Evolutionary conservation across 2,113 vertebrate species (phyloP), one percentile per base, ranked within the genome.

Genomic region (Mola mola): DNA sequence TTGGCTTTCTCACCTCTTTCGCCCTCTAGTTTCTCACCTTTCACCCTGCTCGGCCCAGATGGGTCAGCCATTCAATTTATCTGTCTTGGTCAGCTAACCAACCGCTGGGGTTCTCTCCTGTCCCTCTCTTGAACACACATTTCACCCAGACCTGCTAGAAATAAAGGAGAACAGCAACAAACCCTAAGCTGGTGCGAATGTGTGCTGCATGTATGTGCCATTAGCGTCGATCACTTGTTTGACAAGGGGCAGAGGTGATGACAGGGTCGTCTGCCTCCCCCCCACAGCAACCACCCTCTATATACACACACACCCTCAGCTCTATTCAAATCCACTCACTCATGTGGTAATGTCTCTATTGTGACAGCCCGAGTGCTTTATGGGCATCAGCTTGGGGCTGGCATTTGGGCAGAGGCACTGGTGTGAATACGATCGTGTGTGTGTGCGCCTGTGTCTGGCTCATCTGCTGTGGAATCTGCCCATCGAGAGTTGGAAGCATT

Each of bases 331-430:
- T 71, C 60, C 88, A 80, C 86, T 92, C 90, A 90, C 88, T 92
- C 89, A 85, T 91, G 91, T 90, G 90, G 79, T 91, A 92, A 92
- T 91, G 88, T 90, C 87, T 88, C 86, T 78, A 89, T 92, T 92
- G 91, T 92, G 86, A 70, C 47, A 67, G 52, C 40, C 81, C 59
- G 76, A 87, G 82, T 55, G 62, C 87, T 88, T 88, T 87, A 89
- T 88, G 84, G 90, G 78, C 84, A 89, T 88, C 90, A 90, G 89
- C 87, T 88, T 87, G 86, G 79, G 82, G 78, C 81, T 89, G 70
- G 79, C 88, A 85, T 91, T 90, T 83, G 84, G 72, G 77, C 75
- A 80, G 66, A 75, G 64, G 74, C 75, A 75, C 78, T 75, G 68
- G 81, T 81, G 83, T 55, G 74, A 48, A 52, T 75, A 42, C 59